Conservation (phyloP, 2,888 invertebrate genomes). For the Podabrus alpinus region DNA sequence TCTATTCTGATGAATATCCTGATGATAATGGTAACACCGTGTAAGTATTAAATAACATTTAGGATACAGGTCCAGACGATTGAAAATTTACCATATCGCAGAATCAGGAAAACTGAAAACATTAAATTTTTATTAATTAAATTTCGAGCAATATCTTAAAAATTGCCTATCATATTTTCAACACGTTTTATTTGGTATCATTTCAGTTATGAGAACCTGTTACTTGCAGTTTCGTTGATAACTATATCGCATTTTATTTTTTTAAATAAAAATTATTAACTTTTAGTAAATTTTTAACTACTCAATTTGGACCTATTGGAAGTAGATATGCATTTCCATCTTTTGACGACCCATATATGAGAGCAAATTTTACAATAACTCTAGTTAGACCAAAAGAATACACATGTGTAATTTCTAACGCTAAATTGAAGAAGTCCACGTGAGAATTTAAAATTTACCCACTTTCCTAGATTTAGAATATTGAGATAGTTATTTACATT, state of each 20-base stretch:
- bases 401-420: neutral
- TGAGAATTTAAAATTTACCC: neutral
- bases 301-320: neutral
- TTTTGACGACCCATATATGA: neutral
- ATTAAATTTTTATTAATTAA: too few species aligned
- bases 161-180: too few species aligned
- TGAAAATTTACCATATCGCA: too few species aligned
- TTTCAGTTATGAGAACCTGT: too few species aligned
- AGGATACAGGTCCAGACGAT: too few species aligned
- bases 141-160: too few species aligned
- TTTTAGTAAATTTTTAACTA: neutral
- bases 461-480: too few species aligned
- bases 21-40: neutral
- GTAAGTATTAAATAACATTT: neutral
- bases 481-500: too few species aligned
- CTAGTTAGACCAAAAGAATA: neutral
- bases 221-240: too few species aligned
- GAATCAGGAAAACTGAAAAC: too few species aligned
- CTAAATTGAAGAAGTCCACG: neutral
- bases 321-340: neutral
- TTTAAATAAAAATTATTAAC: neutral
- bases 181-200: too few species aligned
- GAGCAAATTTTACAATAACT: neutral
- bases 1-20: neutral
- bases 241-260: too few species aligned